Percentiles rank a stretch among this genome's conserved stretches.
Conservation (phyloP, 2,113 vertebrate species). For the Xenotilapia flavipinnis region DNA sequence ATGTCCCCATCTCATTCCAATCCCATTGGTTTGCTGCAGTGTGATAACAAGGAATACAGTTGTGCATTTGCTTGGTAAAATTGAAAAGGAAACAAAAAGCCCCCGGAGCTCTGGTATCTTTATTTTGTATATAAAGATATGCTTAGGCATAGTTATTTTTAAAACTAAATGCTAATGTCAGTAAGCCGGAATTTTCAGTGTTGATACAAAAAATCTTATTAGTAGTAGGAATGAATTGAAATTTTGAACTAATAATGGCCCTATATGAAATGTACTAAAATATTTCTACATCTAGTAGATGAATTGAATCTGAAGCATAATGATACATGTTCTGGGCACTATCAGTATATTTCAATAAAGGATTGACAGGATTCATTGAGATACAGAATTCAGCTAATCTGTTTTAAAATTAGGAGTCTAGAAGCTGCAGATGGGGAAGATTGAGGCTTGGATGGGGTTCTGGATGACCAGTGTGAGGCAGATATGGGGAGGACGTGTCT, state of each 20-base stretch:
- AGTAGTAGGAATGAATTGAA: not conserved
- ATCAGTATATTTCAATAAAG: not conserved
- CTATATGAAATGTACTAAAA: not conserved
- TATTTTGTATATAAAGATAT: not conserved
- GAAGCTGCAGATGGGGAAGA: not conserved
- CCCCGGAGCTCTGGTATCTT: not conserved
- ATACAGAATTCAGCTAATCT: not conserved
- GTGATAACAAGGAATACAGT: not conserved
- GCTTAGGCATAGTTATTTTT: not conserved
- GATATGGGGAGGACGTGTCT: not conserved
- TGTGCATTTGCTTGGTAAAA: not conserved
- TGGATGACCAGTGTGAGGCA: not conserved
- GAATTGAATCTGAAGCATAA: not conserved
- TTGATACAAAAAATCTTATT: not conserved
- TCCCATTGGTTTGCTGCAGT: not conserved
- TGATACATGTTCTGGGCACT: not conserved
- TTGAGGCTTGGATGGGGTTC: not conserved
- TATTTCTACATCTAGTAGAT: not conserved
- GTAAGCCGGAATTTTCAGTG: accelerated
- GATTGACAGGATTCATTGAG: not conserved
- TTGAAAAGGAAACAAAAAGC: not conserved
- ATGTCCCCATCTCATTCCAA: not conserved
- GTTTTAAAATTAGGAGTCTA: not conserved
- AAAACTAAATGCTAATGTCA: not conserved
- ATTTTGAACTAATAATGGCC: not conserved